Base-by-base conservation (phyloP, 1,140 invertebrate genomes). In the Procambarus clarkii region DNA sequence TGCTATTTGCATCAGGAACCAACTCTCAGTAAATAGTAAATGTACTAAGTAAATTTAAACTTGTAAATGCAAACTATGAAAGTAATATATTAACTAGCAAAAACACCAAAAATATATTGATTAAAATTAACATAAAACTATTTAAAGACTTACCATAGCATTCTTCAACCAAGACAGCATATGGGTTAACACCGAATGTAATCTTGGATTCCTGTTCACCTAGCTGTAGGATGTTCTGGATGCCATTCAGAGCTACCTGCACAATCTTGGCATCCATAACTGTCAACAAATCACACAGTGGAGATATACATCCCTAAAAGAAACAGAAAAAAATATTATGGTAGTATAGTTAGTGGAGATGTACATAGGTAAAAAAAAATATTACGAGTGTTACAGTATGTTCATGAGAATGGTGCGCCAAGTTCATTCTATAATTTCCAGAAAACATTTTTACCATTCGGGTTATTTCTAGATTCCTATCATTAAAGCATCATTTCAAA, bases 191-290 rank as follows among this genome's bases (percentile, higher is more conserved):
- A 48, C 96, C 96, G 74, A 96, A 96, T 64, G 95, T 94, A 64
- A 94, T 94, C 93, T 96, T 96, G 4, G 96, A 95, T 94, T 97
- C 97, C 94, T 97, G 97, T 94, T 99, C 98, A 54, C 99, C 99
- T 13, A 98, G 95, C 94, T 98, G 96, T 24, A 99, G 95, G 93
- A 99, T 99, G 95, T 99, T 99, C 94, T 99, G 98, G 50, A 99
- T 95, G 54, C 98, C 99, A 94, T 98, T 99, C 1, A 99, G 95
- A 54, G 98, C 98, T 60, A 99, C 98, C 94, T 98, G 98, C n/a
- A 99, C 96, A n/a, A 99, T 99, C 94, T 99, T 99, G 0, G 97
- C 95, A 95, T 99, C 99, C 95, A 98, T 98, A 50, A 99, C 97
- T 0, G 98, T 98, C 58, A 99, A 95, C 85, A 99, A 95, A 94